Evolutionary conservation across 2,888 invertebrate species (phyloP).

Genomic region (Macrophya alboannulata): DNA sequence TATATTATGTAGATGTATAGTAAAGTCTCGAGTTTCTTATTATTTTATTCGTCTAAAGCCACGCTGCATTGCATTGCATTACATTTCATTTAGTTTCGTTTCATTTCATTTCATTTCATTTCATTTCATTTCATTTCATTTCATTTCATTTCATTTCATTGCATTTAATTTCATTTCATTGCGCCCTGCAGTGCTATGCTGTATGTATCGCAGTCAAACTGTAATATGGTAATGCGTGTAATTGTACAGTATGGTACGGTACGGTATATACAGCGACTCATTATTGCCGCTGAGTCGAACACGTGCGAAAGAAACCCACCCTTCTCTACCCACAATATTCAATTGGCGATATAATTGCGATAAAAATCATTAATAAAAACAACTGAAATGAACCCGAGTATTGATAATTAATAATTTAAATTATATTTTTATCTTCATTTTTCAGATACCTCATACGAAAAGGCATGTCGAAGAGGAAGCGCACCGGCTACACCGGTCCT

Average conservation of each 20-base stretch:
- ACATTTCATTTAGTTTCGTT: neutral
- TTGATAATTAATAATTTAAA: neutral
- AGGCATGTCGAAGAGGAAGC: constrained; percentile 92
- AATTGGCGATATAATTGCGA: neutral
- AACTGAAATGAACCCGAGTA: neutral
- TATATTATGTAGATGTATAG: neutral
- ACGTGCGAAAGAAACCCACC: neutral
- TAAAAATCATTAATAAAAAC: neutral
- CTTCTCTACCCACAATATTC: neutral
- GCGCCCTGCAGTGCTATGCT: neutral
- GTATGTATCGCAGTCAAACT: neutral
- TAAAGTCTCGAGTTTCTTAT: constrained; percentile 26
- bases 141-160: neutral
- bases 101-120: neutral
- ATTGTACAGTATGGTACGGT: neutral
- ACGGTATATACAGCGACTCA: too few species aligned
- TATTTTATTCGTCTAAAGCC: neutral
- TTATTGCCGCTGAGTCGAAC: neutral
- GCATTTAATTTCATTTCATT: neutral
- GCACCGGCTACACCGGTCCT: constrained; percentile 93
- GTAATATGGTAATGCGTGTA: neutral
- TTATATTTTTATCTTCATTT: constrained; percentile 65
- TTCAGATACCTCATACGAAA: constrained; percentile 95
- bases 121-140: neutral
- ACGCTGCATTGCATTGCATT: neutral